Conservation (phyloP, 2,113 vertebrate species). For the Nipponia nippon region DNA sequence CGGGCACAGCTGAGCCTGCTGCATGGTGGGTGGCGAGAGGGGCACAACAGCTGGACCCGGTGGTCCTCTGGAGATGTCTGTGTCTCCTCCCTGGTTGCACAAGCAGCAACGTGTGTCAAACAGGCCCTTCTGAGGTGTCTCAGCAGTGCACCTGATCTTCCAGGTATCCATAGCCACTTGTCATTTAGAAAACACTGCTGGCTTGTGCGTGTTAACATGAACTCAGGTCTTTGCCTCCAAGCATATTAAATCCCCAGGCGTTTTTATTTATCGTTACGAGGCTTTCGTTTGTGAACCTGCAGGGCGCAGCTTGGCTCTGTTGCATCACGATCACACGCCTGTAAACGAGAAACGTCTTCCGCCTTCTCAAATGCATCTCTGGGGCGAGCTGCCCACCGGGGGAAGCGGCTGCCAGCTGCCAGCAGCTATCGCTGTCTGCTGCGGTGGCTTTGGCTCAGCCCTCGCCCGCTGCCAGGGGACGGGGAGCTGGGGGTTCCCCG, state of each 20-base stretch:
- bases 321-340: neutral
- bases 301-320: neutral
- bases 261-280: neutral
- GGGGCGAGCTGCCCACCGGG: fast-evolving
- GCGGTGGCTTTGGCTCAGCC: neutral
- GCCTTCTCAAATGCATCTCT: neutral
- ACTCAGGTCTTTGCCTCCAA: neutral
- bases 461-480: neutral
- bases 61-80: neutral
- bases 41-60: neutral
- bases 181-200: neutral
- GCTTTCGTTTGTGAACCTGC: neutral
- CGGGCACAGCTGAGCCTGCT: neutral
- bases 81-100: neutral
- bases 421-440: neutral
- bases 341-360: fast-evolving
- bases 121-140: neutral
- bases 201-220: neutral
- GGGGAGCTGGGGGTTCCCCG: neutral
- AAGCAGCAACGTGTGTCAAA: neutral
- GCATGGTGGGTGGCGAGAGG: neutral
- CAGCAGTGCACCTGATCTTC: neutral
- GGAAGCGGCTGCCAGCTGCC: neutral
- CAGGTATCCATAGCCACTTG: neutral
- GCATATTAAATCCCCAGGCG: neutral